Conservation (phyloP, 2,888 invertebrate genomes). For the Glaucopsyche alexis region DNA sequence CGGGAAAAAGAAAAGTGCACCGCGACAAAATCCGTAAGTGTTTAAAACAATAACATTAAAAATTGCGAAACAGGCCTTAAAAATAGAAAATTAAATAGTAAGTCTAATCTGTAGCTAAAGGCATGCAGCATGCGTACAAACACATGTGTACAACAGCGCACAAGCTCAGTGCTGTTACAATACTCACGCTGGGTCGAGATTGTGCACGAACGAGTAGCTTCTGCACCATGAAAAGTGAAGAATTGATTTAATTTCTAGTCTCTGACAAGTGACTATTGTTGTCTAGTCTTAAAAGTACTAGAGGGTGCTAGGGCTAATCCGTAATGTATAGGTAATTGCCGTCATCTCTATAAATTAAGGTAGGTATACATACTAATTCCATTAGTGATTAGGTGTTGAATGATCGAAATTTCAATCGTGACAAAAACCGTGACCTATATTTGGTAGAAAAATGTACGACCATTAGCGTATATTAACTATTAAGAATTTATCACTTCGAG, state of each 20-base stretch:
- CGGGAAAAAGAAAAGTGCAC: too few relatives aligned
- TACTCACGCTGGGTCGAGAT: conserved; percentile 75
- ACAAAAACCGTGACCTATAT: not conserved
- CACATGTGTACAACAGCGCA: too few relatives aligned
- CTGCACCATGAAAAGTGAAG: conserved; percentile 65
- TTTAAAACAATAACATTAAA: too few relatives aligned
- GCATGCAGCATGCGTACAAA: conserved; percentile 39
- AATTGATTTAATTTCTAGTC: conserved; percentile 33
- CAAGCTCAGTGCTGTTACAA: not conserved
- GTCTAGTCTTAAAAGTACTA: not conserved
- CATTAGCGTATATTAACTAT: too few relatives aligned
- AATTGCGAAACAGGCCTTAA: not conserved
- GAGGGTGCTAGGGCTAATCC: too few relatives aligned
- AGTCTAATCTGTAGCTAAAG: not conserved
- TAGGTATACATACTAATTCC: not conserved
- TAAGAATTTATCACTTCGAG: too few relatives aligned
- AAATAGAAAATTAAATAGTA: too few relatives aligned
- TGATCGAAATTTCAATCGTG: not conserved
- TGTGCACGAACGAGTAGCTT: conserved; percentile 74
- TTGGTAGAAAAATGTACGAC: too few relatives aligned
- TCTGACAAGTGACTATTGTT: not conserved
- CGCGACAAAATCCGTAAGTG: too few relatives aligned
- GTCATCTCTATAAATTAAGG: not conserved
- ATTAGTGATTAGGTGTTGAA: too few relatives aligned
- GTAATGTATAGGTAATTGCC: not conserved